Base-by-base conservation (phyloP, 37 sponge, comb jelly and placozoan genomes). In the Geodia barretti region DNA sequence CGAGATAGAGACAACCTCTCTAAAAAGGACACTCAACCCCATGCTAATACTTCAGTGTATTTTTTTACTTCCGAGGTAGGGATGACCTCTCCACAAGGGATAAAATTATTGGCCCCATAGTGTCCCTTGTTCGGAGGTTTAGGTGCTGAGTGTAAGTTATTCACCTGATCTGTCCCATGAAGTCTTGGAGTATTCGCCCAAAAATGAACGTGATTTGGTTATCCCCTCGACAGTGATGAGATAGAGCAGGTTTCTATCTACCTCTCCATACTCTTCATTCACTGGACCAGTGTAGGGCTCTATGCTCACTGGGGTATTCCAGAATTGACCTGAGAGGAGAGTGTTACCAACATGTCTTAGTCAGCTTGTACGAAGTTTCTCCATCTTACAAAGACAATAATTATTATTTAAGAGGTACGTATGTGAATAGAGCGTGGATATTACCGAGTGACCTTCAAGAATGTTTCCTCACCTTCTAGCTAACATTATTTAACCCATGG, bases 241-340 rank as follows among this genome's bases (percentile, higher is more conserved):
- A 58, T 77, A 89, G 19, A 81, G 71, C 30, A 54, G 17, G 0
- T 60, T 41, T 2, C 8, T 61, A 14, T 47, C 54, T 17, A 47
- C 54, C 7, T 17, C 14, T 7, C 54, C 14, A 47, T 14, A 7
- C 14, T 47, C 54, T 47, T 47, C 54, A 7, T 47, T 47, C 54
- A 47, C 11, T 47, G 54, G 54, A 3, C 41, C 61, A 9, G 70
- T 78, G 67, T 78, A 87, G 7, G 1, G 39, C 0, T 33, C 11
- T 4, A 77, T 79, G 1, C 1, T 36, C 43, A 92, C 74, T n/a
- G 84, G 88, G n/a, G 85, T 63, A 58, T 92, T 92, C 89, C 89
- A 92, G 89, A 92, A 92, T 66, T 92, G 93, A 81, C 88, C 93
- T 92, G 74, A 11, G 39, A 68, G n/a, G n/a, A n/a, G n/a, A n/a